A percentile compares a stretch with the other conserved stretches of the same genome.
phyloP scores from a whole-genome alignment of 2,113 vertebrate species.

The Cettia cetti region DNA sequence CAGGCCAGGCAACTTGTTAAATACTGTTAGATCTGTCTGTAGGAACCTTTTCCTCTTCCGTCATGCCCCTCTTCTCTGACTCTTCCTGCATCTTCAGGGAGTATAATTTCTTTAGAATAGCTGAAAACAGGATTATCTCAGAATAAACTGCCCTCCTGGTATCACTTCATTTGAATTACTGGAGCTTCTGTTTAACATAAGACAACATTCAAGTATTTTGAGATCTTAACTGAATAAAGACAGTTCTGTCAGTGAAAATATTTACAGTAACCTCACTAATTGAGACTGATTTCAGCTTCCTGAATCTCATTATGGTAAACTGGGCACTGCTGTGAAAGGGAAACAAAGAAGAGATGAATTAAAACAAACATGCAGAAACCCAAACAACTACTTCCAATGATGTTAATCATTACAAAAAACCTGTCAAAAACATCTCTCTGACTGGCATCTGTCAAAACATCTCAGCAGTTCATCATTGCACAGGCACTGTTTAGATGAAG shows the following conservation, averaged over 20 bases:
- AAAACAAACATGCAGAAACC: constrained; percentile 51
- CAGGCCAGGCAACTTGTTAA: not conserved
- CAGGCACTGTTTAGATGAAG: not conserved
- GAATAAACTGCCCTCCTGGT: constrained; percentile 7
- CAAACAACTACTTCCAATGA: not conserved
- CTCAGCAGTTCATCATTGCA: not conserved
- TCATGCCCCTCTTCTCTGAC: not conserved
- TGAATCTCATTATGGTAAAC: constrained; percentile 14
- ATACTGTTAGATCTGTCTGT: not conserved
- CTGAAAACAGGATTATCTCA: not conserved
- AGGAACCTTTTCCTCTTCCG: not conserved
- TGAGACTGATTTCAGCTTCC: constrained; percentile 33
- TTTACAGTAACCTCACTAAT: constrained; percentile 50
- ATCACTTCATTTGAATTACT: constrained; percentile 8
- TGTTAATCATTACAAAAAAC: not conserved
- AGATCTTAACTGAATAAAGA: constrained; percentile 41
- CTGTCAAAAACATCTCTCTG: not conserved
- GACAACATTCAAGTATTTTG: constrained; percentile 36
- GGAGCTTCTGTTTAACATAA: constrained; percentile 13
- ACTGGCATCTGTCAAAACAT: constrained; percentile 41
- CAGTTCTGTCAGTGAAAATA: constrained; percentile 48
- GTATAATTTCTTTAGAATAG: not conserved
- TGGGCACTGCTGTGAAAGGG: not conserved
- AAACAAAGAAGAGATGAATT: constrained; percentile 44
- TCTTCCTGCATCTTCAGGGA: not conserved